Conservation (phyloP, 2,797 vertebrate species). For the Coreius guichenoti region DNA sequence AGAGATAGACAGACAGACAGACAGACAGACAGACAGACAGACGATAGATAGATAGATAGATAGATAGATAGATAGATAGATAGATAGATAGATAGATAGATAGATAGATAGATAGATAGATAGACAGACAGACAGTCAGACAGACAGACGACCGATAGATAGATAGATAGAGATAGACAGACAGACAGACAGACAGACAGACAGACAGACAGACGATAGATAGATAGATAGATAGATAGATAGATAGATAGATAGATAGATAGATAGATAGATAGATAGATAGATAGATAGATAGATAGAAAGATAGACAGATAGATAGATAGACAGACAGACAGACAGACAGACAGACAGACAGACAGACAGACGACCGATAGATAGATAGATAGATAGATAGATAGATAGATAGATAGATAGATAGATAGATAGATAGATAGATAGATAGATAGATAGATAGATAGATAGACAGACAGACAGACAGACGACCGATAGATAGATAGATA, state of each 20-base stretch:
- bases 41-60: neutral
- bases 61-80: constrained; percentile 6
- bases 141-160: too few relatives aligned
- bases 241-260: neutral
- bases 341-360: neutral
- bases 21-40: too few relatives aligned
- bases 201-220: constrained; percentile 3
- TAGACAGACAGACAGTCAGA: too few relatives aligned
- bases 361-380: neutral
- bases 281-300: neutral
- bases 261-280: neutral
- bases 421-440: neutral
- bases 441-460: neutral
- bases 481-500: neutral
- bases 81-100: constrained; percentile 1
- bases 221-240: constrained; percentile 1
- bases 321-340: neutral
- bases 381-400: neutral
- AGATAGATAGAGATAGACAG: neutral
- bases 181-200: neutral
- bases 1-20: neutral
- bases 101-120: neutral
- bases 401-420: neutral
- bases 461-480: too few relatives aligned
- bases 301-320: constrained; percentile 4